Evolutionary conservation across 1,140 invertebrate genomes (phyloP), one percentile per base, ranked within the genome.

Genomic region (Drosophila orosa): DNA sequence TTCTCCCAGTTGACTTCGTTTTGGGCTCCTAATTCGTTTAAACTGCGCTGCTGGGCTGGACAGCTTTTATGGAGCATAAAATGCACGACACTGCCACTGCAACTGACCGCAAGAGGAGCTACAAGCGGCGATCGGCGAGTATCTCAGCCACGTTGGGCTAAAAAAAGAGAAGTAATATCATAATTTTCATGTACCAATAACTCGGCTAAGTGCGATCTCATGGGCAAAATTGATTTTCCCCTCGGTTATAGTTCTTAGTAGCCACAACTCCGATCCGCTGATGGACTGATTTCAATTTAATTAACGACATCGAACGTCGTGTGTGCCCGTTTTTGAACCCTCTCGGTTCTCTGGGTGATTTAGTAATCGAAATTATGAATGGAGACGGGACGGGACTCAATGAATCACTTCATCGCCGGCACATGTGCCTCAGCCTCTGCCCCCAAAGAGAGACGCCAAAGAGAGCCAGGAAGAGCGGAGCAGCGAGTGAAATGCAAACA

Each of bases 171-270:
- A 71, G 67, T 78, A 83, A 72, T 83, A 86, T 87, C 85, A 89
- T 87, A 79, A 83, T 87, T 86, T 87, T 87, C 83, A 86, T 86
- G 83, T 87, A 83, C 83, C 83, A 89, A 86, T 86, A 86, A 86
- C 72, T 86, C 84, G 60, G 40, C 47, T 86, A 86, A 86, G 79
- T 76, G 68, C 73, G 74, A 63, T 73, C 74, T 82, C 78, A 87
- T 85, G 84, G 85, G 71, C 72, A 66, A 87, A 86, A 86, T 89
- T 86, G 84, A 89, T 89, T 86, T 86, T 76, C 47, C 59, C 65
- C 48, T 35, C 44, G 29, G 40, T 52, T 48, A 45, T 78, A 61
- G 54, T 55, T 78, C 40, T 73, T 17, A n/a, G 15, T 60, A 12
- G 40, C 40, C 25, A 24, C 60, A 48, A 68, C 62, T 71, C 60